These are phyloP conservation scores for Rhynchopsitta pachyrhyncha DNA, from an alignment of 2,113 vertebrate genomes.

Conservation along the genomic window DNA sequence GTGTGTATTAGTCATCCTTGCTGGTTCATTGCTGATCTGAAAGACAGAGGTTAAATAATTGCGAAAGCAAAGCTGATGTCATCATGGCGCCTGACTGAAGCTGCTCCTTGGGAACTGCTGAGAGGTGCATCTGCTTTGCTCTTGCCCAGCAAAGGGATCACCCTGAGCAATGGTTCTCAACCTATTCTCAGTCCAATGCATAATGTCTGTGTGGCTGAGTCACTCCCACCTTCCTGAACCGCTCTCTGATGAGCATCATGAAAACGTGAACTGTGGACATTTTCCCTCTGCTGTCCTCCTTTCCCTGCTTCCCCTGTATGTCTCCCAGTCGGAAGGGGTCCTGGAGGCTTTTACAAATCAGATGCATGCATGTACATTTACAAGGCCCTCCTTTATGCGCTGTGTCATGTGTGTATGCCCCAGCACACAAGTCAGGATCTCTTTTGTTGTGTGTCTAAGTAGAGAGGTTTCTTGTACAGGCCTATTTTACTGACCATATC, in stretches of 20 bases:
- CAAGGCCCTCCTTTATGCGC: not conserved
- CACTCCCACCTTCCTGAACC: not conserved
- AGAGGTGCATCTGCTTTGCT: constrained; percentile 14
- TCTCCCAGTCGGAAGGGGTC: not conserved
- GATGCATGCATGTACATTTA: not conserved
- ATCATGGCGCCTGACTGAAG: constrained; percentile 19
- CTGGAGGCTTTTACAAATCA: not conserved
- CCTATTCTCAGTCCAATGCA: not conserved
- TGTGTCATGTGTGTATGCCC: not conserved
- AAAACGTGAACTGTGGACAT: not conserved
- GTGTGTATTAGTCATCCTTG: constrained; percentile 44
- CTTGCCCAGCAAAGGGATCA: not conserved
- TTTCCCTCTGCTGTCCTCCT: not conserved
- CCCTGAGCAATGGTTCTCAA: not conserved
- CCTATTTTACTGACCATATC: not conserved
- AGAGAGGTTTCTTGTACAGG: not conserved
- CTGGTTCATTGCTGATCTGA: constrained; percentile 37
- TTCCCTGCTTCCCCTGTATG: not conserved
- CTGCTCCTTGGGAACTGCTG: not conserved
- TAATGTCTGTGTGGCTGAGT: not conserved
- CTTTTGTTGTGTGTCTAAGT: not conserved
- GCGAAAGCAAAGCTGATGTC: constrained; percentile 50
- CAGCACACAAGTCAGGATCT: not conserved
- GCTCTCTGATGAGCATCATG: fast-evolving
- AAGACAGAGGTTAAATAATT: constrained; percentile 57